phyloP scores from a whole-genome alignment of 53 echinoderm and acorn worm genomes.

The Mesocentrotus franciscanus region DNA sequence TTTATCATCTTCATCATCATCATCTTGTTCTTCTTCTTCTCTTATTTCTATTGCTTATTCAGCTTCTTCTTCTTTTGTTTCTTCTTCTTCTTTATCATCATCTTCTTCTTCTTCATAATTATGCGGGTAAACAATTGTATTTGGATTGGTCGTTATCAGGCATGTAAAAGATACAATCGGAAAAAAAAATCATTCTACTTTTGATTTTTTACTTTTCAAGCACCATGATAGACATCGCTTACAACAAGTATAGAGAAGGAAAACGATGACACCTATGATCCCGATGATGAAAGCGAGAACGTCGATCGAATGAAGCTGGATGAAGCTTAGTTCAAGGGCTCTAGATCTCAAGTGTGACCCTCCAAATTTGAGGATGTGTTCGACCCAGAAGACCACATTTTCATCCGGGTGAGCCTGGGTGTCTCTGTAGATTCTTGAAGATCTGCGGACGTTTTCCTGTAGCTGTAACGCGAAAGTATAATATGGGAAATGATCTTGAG shows the following conservation, averaged over 20 bases:
- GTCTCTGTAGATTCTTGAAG: constrained; percentile 26
- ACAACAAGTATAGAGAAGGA: not conserved
- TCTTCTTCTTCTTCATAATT: no score
- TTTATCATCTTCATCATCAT: no score
- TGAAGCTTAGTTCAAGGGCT: not conserved
- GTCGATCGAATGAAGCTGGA: not conserved
- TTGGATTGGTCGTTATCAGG: no score
- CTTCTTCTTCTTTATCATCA: no score
- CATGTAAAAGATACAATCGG: not conserved
- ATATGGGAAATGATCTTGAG: not conserved
- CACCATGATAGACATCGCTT: constrained; percentile 24
- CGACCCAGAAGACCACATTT: constrained; percentile 49
- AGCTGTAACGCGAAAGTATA: not conserved
- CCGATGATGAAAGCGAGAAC: constrained; percentile 12
- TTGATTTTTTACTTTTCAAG: not conserved
- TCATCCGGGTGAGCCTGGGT: constrained; percentile 6
- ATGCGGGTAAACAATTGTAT: no score
- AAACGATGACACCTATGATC: not conserved
- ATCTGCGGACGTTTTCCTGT: not conserved
- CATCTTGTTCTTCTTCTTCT: no score
- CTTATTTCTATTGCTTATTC: no score
- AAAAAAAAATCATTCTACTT: not conserved
- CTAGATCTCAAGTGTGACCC: constrained; percentile 37
- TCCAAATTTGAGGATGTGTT: constrained; percentile 57
- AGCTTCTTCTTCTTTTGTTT: no score